Conservation (phyloP, 2,888 invertebrate species). For the Asteroscopus sphinx region DNA sequence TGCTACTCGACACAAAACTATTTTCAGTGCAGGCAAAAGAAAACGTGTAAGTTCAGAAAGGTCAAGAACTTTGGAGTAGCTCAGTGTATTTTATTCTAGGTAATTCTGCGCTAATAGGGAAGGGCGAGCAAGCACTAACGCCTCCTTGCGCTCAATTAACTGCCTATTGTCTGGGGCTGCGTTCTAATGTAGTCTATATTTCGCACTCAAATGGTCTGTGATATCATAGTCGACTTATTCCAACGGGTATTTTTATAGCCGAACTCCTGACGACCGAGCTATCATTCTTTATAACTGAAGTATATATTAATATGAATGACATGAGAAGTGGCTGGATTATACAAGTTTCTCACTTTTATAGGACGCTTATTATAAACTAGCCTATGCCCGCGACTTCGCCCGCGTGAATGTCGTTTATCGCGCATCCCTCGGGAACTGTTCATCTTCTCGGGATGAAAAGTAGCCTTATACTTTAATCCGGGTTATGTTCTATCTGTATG, state of each 20-base stretch:
- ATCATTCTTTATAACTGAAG: constrained; percentile 31
- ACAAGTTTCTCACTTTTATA: constrained; percentile 25
- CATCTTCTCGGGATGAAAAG: no score
- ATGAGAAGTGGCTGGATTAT: constrained; percentile 24
- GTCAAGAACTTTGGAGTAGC: constrained; percentile 13
- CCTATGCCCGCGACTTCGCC: no score
- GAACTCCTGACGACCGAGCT: constrained; percentile 3
- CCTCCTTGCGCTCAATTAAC: constrained; percentile 49
- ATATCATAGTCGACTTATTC: constrained; percentile 34
- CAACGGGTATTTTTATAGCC: constrained; percentile 25
- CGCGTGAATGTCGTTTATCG: no score
- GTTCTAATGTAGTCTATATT: constrained; percentile 47
- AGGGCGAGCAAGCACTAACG: constrained; percentile 19
- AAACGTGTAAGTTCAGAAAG: constrained; percentile 4
- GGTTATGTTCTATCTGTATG: no score
- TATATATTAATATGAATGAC: constrained; percentile 29
- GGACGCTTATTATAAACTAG: constrained; percentile 16
- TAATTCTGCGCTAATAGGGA: constrained; percentile 18
- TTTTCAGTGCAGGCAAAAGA: background rate
- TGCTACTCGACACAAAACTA: no score
- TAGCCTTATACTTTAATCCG: no score
- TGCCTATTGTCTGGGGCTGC: constrained; percentile 42
- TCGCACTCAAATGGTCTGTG: constrained; percentile 48
- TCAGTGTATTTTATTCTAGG: constrained; percentile 22
- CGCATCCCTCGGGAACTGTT: no score